Evolutionary conservation across 2,113 vertebrate genomes (phyloP), one percentile per base, ranked within the genome.

Genomic region (Rhinichthys klamathensis): DNA sequence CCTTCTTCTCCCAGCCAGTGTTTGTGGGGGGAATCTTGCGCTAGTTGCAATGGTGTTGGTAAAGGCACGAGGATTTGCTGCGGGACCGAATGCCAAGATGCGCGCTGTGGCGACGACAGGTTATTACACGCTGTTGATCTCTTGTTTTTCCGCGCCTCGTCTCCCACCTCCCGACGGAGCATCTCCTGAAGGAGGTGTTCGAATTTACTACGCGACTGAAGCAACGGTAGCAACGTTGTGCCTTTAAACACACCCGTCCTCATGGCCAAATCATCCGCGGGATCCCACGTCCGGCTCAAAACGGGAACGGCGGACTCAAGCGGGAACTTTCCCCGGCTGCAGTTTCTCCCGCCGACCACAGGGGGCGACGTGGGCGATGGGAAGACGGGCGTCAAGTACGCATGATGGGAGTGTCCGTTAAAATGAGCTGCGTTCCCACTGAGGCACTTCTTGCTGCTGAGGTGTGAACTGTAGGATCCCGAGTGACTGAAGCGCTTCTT

Each of bases 401-500:
- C 63, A 78, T 82, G 86, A 87, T 92, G 89, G 85, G 83, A 58
- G 63, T 93, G 93, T 84, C 93, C 93, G 74, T 93, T 94, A 78
- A 90, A 89, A 32, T 89, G 87, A 3, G 88, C 76, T 16, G 82
- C 89, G 15, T 88, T 92, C 2, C 90, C 89, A 35, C 87, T 90
- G 27, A 95, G 92, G 80, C 95, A 96, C 91, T 96, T 96, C 88
- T 94, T 96, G 88, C 95, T 96, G 93, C 95, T 96, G 63, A 96
- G 90, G 86, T 96, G 95, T 4, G 95, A 96, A 86, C 95, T 96
- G 92, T 96, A 96, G 38, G 95, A 96, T 11, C 95, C 95, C 0
- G 95, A 96, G 85, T 96, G 95, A 44, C 95, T 96, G 89, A 96
- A 96, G 3, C 95, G 93, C 58, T 95, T 95, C 91, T 95, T 96